Evolutionary conservation across 2,888 invertebrate species (phyloP).

Genomic region (Drosophila nigricruria): DNA sequence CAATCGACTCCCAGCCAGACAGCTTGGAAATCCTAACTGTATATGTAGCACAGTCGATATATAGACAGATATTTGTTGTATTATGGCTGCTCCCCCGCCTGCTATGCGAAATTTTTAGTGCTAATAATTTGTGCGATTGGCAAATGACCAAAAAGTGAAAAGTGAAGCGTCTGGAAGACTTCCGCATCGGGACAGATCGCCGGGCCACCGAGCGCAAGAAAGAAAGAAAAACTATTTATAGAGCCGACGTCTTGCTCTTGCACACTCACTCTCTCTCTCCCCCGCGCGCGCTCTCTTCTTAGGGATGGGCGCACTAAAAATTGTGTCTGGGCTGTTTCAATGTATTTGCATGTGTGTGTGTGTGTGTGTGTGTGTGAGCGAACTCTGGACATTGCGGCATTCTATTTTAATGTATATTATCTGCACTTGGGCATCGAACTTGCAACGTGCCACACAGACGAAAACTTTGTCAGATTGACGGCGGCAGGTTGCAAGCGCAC

Average conservation of each 20-base stretch:
- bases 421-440: conserved; percentile 79
- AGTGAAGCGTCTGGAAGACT: conserved; percentile 74
- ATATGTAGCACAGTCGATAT: neutral
- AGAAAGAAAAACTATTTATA: conserved; percentile 54
- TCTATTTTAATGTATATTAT: conserved; percentile 75
- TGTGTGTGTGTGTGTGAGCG: conserved; percentile 47
- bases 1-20: conserved; percentile 31
- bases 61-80: neutral
- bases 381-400: conserved; percentile 66
- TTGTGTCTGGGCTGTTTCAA: conserved; percentile 56
- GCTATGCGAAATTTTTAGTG: conserved; percentile 35
- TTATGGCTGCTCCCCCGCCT: conserved; percentile 3
- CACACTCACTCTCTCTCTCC: neutral
- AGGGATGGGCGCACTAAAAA: conserved; percentile 38
- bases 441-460: conserved; percentile 56
- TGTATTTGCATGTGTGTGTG: conserved; percentile 23
- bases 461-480: conserved; percentile 41
- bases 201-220: conserved; percentile 35
- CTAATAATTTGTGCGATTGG: conserved; percentile 68
- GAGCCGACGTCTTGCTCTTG: conserved; percentile 20
- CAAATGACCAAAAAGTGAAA: conserved; percentile 71
- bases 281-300: neutral
- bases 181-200: conserved; percentile 72
- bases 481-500: conserved; percentile 43
- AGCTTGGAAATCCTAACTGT: conserved; percentile 7